A percentile compares a stretch with the other conserved stretches of the same genome.
These are phyloP conservation scores for Mythimna impura DNA, from an alignment of 2,888 invertebrate species.

Conservation along the genomic window DNA sequence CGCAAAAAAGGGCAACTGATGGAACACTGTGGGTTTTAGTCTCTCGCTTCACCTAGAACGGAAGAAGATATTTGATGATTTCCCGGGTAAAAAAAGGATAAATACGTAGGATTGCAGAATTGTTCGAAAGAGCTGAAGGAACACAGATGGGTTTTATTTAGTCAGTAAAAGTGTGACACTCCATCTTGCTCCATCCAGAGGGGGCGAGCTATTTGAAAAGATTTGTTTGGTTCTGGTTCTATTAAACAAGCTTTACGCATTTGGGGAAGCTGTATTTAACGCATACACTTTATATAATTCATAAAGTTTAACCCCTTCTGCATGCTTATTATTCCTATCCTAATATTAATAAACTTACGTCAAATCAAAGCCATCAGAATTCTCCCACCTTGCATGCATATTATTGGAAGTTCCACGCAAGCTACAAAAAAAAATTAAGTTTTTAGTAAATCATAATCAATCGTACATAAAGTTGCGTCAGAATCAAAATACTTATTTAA, in stretches of 20 bases:
- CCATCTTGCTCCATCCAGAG: too few relatives aligned
- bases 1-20: too few relatives aligned
- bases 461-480: constrained; percentile 58
- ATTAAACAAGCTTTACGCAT: neutral
- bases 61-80: too few relatives aligned
- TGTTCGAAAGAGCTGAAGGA: too few relatives aligned
- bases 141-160: too few relatives aligned
- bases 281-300: neutral
- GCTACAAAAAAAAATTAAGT: neutral
- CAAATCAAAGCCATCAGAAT: constrained; percentile 32
- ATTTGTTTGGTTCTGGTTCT: neutral
- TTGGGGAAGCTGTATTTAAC: constrained; percentile 14
- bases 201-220: too few relatives aligned
- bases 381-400: constrained; percentile 24
- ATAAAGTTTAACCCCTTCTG: neutral
- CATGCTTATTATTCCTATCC: neutral
- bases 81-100: too few relatives aligned
- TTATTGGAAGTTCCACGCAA: neutral
- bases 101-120: too few relatives aligned
- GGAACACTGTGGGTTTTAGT: too few relatives aligned
- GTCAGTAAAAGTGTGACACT: too few relatives aligned
- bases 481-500: constrained; percentile 67
- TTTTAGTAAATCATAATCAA: constrained; percentile 9
- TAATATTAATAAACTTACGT: neutral
- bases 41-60: too few relatives aligned